A percentile compares a stretch with the other conserved stretches of the same genome.
These are phyloP conservation scores for Heliconius himera DNA, from an alignment of 1,140 invertebrate species.

Conservation along the genomic window DNA sequence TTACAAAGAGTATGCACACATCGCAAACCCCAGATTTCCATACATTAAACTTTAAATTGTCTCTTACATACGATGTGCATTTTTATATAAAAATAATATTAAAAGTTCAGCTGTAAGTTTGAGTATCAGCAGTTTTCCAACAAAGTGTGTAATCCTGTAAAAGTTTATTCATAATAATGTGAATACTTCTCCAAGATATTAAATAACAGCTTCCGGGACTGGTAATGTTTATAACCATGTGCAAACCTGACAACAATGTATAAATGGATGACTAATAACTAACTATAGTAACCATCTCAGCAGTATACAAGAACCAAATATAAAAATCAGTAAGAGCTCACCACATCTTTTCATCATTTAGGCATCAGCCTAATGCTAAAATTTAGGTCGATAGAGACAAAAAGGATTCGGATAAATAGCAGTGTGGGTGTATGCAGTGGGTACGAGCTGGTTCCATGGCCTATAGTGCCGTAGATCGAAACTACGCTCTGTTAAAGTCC, in stretches of 20 bases:
- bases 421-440: too few relatives aligned
- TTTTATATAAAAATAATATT: constrained; percentile 32
- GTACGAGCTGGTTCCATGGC: too few relatives aligned
- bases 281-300: background rate
- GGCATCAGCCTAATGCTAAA: too few relatives aligned
- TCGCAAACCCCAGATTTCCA: constrained; percentile 39
- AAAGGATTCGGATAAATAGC: too few relatives aligned
- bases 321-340: too few relatives aligned
- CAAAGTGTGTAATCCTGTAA: constrained; percentile 15
- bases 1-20: constrained; percentile 39
- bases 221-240: background rate
- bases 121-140: constrained; percentile 24
- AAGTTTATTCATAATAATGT: constrained; percentile 6
- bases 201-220: background rate
- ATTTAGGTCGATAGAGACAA: too few relatives aligned
- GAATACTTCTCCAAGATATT: background rate
- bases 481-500: too few relatives aligned
- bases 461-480: too few relatives aligned
- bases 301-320: background rate
- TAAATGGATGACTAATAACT: background rate
- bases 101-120: constrained; percentile 21
- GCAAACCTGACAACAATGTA: background rate
- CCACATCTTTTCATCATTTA: too few relatives aligned
- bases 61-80: constrained; percentile 25
- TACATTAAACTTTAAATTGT: constrained; percentile 42